Percentiles rank a stretch among this genome's conserved stretches.
These are phyloP conservation scores for Pardalotus punctatus DNA, from an alignment of 2,113 vertebrate genomes.

Conservation along the genomic window DNA sequence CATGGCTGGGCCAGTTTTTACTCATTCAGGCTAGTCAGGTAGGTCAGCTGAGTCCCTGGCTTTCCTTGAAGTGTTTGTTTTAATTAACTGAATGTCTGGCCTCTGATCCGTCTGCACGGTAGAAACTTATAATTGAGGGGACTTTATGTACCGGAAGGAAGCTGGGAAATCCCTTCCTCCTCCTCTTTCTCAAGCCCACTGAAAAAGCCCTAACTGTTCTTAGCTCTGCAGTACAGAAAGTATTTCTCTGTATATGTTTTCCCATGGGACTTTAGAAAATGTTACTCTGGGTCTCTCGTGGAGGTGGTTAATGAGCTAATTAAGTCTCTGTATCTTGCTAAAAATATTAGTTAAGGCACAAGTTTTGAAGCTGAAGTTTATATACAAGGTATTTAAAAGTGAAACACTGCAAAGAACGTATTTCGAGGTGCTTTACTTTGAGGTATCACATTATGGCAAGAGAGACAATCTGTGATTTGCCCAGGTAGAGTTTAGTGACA, in stretches of 20 bases:
- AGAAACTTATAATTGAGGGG: neutral
- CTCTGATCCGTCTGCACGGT: neutral
- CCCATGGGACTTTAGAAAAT: neutral
- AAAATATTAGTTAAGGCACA: neutral
- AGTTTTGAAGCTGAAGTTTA: neutral
- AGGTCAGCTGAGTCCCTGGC: neutral
- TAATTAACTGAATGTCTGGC: neutral
- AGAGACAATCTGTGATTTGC: neutral
- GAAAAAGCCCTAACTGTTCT: neutral
- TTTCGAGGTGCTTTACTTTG: neutral
- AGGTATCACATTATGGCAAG: neutral
- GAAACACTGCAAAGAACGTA: neutral
- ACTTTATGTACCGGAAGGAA: neutral
- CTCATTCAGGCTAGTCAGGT: neutral
- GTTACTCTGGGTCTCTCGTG: neutral
- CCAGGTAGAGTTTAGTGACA: neutral
- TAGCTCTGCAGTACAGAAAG: neutral
- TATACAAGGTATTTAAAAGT: neutral
- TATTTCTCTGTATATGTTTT: neutral
- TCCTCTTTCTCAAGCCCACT: neutral
- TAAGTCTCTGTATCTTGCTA: neutral
- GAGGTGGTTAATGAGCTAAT: neutral
- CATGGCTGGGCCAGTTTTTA: neutral
- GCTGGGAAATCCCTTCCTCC: neutral
- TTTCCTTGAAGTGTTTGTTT: slow-evolving; percentile 30